Conservation (phyloP, 2,888 invertebrate genomes). For the Metellina segmentata region DNA sequence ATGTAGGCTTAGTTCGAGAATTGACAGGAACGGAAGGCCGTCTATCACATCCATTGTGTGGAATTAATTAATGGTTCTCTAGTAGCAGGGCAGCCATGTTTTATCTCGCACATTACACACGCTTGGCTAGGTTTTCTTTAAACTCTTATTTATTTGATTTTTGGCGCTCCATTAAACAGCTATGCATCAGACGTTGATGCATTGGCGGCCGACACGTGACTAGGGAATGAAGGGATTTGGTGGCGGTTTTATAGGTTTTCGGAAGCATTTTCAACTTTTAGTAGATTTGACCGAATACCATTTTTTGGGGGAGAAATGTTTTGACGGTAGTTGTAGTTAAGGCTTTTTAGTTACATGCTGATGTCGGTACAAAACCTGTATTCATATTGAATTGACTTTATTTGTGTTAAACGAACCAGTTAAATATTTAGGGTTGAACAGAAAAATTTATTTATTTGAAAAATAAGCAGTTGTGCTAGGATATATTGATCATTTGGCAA, state of each 20-base stretch:
- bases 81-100: constrained; percentile 57
- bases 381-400: too few species aligned
- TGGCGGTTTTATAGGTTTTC: constrained; percentile 10
- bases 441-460: too few species aligned
- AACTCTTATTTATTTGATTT: constrained; percentile 58
- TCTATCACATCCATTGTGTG: constrained; percentile 52
- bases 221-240: constrained; percentile 9
- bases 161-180: constrained; percentile 53
- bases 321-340: too few species aligned
- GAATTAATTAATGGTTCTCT: constrained; percentile 66
- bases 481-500: too few species aligned
- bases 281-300: too few species aligned
- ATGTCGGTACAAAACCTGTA: too few species aligned
- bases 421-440: too few species aligned
- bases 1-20: constrained; percentile 49
- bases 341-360: too few species aligned
- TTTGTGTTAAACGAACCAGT: too few species aligned
- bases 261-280: neutral
- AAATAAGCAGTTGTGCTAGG: too few species aligned
- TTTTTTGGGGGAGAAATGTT: too few species aligned
- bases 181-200: constrained; percentile 35
- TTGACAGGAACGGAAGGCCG: constrained; percentile 41
- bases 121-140: constrained; percentile 46
- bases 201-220: constrained; percentile 38
- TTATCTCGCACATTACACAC: constrained; percentile 59